These are phyloP conservation scores for Entelurus aequoreus DNA, from an alignment of 2,113 vertebrate species.

Conservation along the genomic window DNA sequence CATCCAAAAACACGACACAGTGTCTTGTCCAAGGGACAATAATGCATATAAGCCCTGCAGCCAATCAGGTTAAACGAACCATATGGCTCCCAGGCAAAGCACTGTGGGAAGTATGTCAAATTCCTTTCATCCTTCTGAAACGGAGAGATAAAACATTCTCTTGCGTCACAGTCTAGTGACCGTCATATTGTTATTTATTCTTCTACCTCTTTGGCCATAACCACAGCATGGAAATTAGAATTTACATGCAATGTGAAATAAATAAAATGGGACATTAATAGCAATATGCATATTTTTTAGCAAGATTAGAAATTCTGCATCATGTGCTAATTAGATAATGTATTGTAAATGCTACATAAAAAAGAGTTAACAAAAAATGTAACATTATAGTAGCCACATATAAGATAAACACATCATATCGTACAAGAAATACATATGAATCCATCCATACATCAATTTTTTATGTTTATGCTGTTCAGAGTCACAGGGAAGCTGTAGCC, in stretches of 20 bases:
- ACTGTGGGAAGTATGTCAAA: constrained; percentile 73
- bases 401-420: too few relatives aligned
- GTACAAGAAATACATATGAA: too few relatives aligned
- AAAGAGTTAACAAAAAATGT: too few relatives aligned
- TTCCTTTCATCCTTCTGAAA: constrained; percentile 41
- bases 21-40: constrained; percentile 13
- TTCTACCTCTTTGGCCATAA: constrained; percentile 4
- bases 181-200: constrained; percentile 1
- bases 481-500: too few relatives aligned
- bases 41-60: constrained; percentile 38
- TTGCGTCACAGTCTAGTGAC: constrained; percentile 21
- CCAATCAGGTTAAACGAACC: constrained; percentile 61
- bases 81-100: constrained; percentile 52
- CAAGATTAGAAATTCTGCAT: too few relatives aligned
- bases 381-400: too few relatives aligned
- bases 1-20: constrained; percentile 20
- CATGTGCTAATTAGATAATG: too few relatives aligned
- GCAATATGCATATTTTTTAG: too few relatives aligned
- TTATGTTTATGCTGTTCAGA: too few relatives aligned
- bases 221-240: not conserved
- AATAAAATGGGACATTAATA: too few relatives aligned
- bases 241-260: not conserved
- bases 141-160: constrained; percentile 35
- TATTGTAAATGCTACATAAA: too few relatives aligned
- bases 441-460: too few relatives aligned